Base-by-base conservation (phyloP, 2,113 vertebrate species). In the Athene cunicularia region DNA sequence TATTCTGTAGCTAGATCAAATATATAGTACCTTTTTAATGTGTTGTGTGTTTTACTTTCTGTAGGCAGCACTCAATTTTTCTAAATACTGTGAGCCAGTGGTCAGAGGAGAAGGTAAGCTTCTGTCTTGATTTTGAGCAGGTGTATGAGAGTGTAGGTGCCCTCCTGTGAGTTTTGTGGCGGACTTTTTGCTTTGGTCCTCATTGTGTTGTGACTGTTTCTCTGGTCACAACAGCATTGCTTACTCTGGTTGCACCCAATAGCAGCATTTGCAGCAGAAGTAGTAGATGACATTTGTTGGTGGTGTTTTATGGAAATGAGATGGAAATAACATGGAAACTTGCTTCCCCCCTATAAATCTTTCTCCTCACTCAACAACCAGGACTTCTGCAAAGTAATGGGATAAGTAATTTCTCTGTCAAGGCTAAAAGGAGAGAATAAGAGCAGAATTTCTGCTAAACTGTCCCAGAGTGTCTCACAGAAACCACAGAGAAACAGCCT, bases 61-160 rank as follows among this genome's bases (percentile, higher is more conserved):
- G 68, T 79, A 99, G 99, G 99, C 99, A 87, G 99, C 95, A 1
- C 98, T 99, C 73, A 99, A 99, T 98, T 99, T 99, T 92, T 97
- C 98, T 28, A 99, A 99, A 97, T 99, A 99, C 95, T 99, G 99
- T 93, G 99, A 99, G 92, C 99, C 99, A 3, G 92, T 99, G 93
- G 97, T 98, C 70, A 99, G 98, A 97, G 99, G 98, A 97, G 99
- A 99, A 98, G 99, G 99, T 99, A 98, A 98, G 91, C 89, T n/a
- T 80, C 26, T 83, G 80, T 49, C 30, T 75, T 90, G 80, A 43
- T 33, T 75, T 75, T 88, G 68, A 58, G 71, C 1, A 8, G 14
- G 3, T 92, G 12, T 37, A 5, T 50, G 59, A 77, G n/a, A 20
- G 53, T 15, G 23, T 32, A 47, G 32, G 8, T 72, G 21, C 24